These are phyloP conservation scores for Clunio marinus DNA, from an alignment of 2,888 invertebrate species.

Conservation along the genomic window DNA sequence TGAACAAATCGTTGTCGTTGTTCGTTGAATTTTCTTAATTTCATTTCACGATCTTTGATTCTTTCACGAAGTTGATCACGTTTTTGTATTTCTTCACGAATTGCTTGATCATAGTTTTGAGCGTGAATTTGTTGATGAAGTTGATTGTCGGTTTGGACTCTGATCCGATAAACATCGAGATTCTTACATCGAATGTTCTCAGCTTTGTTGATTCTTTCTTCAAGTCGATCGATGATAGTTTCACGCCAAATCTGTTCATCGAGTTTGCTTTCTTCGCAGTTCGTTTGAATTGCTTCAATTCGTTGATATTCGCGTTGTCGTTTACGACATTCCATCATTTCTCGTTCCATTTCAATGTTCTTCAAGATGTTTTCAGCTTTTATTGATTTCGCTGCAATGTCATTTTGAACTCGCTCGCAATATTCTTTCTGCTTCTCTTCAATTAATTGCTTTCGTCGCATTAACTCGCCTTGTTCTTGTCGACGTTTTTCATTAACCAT, in stretches of 20 bases:
- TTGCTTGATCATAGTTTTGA: constrained; percentile 48
- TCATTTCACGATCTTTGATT: constrained; percentile 47
- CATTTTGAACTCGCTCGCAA: constrained; percentile 45
- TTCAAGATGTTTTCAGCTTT: constrained; percentile 46
- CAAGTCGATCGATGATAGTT: constrained; percentile 46
- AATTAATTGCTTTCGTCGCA: constrained; percentile 11
- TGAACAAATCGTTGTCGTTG: constrained; percentile 45
- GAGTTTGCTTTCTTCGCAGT: constrained; percentile 48
- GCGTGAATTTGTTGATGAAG: constrained; percentile 49
- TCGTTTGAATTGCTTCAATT: constrained; percentile 46
- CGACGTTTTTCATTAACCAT: constrained; percentile 48
- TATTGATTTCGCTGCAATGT: constrained; percentile 47
- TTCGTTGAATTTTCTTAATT: constrained; percentile 47
- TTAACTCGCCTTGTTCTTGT: constrained; percentile 43
- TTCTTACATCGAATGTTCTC: constrained; percentile 46
- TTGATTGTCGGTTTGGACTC: constrained; percentile 48
- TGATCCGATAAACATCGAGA: constrained; percentile 46
- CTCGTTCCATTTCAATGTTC: constrained; percentile 46
- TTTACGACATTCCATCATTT: constrained; percentile 45
- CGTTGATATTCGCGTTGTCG: constrained; percentile 47
- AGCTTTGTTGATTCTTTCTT: constrained; percentile 48
- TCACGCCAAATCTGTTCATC: constrained; percentile 48
- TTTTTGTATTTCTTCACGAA: constrained; percentile 45
- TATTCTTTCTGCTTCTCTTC: constrained; percentile 40
- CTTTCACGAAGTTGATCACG: constrained; percentile 46